A percentile compares a stretch with the other conserved stretches of the same genome.
phyloP scores from a whole-genome alignment of 2,888 invertebrate genomes.

The Cryptus viduatorius region DNA sequence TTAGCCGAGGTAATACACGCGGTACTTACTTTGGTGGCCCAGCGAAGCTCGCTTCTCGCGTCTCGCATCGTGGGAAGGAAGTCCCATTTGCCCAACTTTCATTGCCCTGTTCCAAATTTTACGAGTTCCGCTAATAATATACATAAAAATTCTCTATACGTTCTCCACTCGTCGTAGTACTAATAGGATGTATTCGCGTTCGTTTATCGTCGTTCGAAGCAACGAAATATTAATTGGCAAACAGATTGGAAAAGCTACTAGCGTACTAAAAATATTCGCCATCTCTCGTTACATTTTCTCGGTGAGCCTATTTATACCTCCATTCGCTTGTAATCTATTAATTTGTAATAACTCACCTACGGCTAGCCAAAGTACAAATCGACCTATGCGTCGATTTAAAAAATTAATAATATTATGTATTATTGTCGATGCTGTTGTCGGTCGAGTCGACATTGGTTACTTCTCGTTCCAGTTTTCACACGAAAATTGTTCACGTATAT shows the following conservation, averaged over 20 bases:
- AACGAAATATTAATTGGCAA: too few species aligned
- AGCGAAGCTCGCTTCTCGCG: slow-evolving; percentile 25
- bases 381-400: too few species aligned
- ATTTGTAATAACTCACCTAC: too few species aligned
- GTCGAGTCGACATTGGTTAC: slow-evolving; percentile 18
- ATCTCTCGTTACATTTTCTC: too few species aligned
- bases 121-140: slow-evolving; percentile 59
- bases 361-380: too few species aligned
- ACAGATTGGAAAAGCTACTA: too few species aligned
- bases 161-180: slow-evolving; percentile 24
- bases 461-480: slow-evolving; percentile 62
- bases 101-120: slow-evolving; percentile 59
- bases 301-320: too few species aligned
- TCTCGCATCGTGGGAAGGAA: slow-evolving; percentile 65
- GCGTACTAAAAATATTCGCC: too few species aligned
- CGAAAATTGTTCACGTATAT: slow-evolving; percentile 44
- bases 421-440: too few species aligned
- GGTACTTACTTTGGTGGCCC: slow-evolving; percentile 9
- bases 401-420: too few species aligned
- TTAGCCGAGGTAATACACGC: slow-evolving; percentile 42
- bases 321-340: too few species aligned
- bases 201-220: too few species aligned
- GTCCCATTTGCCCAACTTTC: slow-evolving; percentile 66
- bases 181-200: slow-evolving; percentile 32
- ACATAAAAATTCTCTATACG: slow-evolving; percentile 48